phyloP scores from a whole-genome alignment of 2,888 invertebrate genomes.

The Callosobruchus maculatus region DNA sequence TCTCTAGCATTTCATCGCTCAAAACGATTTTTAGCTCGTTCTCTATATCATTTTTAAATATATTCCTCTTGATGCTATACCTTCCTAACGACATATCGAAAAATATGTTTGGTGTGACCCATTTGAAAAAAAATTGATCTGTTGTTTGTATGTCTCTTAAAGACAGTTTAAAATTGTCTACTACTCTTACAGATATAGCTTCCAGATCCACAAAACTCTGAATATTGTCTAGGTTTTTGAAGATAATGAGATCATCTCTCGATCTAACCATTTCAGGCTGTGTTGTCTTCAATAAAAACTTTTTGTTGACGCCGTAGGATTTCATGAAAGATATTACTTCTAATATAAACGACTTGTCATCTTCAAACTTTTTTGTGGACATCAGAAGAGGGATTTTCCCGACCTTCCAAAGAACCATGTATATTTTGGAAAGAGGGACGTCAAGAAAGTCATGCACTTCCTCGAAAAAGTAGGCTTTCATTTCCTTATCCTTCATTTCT shows the following conservation, averaged over 20 bases:
- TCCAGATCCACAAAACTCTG: slow-evolving; percentile 17
- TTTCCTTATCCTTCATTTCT: slow-evolving; percentile 9
- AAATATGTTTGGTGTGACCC: slow-evolving; percentile 22
- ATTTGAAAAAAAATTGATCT: slow-evolving; percentile 24
- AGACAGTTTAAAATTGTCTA: slow-evolving; percentile 14
- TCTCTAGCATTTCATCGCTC: slow-evolving; percentile 6
- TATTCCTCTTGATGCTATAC: slow-evolving; percentile 16
- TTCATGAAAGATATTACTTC: slow-evolving; percentile 24
- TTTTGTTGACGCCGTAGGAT: slow-evolving; percentile 19
- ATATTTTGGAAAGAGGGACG: slow-evolving; percentile 20
- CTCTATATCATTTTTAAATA: background rate
- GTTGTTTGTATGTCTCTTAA: slow-evolving; percentile 14
- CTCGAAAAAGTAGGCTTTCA: slow-evolving; percentile 26
- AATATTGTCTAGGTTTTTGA: slow-evolving; percentile 23
- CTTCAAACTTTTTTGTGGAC: slow-evolving; percentile 15
- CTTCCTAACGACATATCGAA: slow-evolving; percentile 24
- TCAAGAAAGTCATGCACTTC: slow-evolving; percentile 18
- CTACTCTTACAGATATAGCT: slow-evolving; percentile 18
- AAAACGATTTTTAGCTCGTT: slow-evolving; percentile 14
- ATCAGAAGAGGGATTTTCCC: slow-evolving; percentile 24
- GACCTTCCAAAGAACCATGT: slow-evolving; percentile 29
- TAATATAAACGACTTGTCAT: slow-evolving; percentile 20
- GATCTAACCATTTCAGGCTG: slow-evolving; percentile 14
- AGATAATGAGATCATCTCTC: slow-evolving; percentile 18
- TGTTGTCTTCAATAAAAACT: slow-evolving; percentile 23